A percentile compares a stretch with the other conserved stretches of the same genome.
Conservation (phyloP, 2,113 vertebrate genomes). For the Lucifuga dentata region DNA sequence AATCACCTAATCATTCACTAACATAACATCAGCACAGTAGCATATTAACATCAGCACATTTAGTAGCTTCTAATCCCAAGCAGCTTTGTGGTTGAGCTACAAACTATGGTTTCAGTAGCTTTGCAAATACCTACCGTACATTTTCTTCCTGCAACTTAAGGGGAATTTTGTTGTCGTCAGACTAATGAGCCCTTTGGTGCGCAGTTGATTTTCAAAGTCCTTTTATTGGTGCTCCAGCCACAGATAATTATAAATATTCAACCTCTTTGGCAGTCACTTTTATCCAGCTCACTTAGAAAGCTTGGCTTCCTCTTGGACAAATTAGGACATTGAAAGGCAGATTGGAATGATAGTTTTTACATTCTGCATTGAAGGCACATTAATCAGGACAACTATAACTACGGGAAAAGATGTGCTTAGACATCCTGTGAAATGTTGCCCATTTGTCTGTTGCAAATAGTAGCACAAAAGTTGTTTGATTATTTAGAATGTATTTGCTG, state of each 20-base stretch:
- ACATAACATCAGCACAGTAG: constrained; percentile 68
- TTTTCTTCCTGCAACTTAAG: constrained; percentile 44
- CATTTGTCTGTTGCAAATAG: constrained; percentile 43
- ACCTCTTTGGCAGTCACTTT: constrained; percentile 73
- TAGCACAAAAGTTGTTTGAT: constrained; percentile 33
- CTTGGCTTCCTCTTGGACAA: constrained; percentile 71
- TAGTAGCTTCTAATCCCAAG: constrained; percentile 69
- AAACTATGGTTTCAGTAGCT: constrained; percentile 56
- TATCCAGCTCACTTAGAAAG: constrained; percentile 76
- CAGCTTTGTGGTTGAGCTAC: constrained; percentile 39
- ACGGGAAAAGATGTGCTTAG: constrained; percentile 47
- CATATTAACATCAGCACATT: constrained; percentile 68
- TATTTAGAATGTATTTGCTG: constrained; percentile 36
- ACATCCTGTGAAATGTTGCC: constrained; percentile 27
- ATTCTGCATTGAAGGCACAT: constrained; percentile 70
- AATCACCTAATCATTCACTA: constrained; percentile 70
- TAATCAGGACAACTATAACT: constrained; percentile 64
- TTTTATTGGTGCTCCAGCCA: constrained; percentile 71
- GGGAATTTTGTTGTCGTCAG: constrained; percentile 67
- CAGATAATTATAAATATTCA: constrained; percentile 81
- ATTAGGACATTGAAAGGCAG: constrained; percentile 76
- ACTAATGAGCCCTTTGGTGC: constrained; percentile 75
- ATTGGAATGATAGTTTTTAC: constrained; percentile 73
- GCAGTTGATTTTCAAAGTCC: constrained; percentile 72
- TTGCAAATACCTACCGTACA: constrained; percentile 66